Percentiles rank a stretch among this genome's conserved stretches.
Evolutionary conservation across 2,113 vertebrate species (phyloP).

Genomic region (Boleophthalmus pectinirostris): DNA sequence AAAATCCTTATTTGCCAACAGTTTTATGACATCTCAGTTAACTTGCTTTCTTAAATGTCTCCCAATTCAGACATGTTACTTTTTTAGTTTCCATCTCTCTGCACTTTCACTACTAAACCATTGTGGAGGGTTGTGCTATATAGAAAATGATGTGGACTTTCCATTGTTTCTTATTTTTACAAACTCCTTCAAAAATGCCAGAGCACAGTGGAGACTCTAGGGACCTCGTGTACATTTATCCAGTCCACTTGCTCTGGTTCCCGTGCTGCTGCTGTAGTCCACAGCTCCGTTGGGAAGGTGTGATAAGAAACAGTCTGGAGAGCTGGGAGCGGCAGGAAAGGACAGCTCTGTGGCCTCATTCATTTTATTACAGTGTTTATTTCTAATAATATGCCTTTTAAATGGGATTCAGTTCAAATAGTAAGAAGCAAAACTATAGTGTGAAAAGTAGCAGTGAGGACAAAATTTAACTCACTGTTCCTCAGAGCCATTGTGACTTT

Average conservation of each 20-base stretch:
- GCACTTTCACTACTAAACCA: constrained; percentile 7
- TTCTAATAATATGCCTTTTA: not conserved
- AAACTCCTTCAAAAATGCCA: not conserved
- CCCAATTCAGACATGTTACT: not conserved
- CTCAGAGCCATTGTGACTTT: constrained; percentile 21
- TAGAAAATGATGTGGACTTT: constrained; percentile 29
- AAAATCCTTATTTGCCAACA: constrained; percentile 1
- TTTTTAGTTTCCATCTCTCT: constrained; percentile 9
- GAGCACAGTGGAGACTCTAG: constrained; percentile 1
- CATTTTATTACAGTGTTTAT: constrained; percentile 19
- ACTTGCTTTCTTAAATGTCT: not conserved
- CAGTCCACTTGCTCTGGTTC: constrained; percentile 24
- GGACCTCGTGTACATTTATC: constrained; percentile 35
- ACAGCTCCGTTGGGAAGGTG: constrained; percentile 68
- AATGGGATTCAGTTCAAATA: not conserved
- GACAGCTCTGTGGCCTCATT: constrained; percentile 24
- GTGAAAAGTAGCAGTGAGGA: constrained; percentile 25
- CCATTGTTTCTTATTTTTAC: constrained; percentile 23
- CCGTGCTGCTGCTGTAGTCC: constrained; percentile 24
- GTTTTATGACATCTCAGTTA: not conserved
- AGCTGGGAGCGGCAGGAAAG: constrained; percentile 55
- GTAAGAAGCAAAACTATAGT: not conserved
- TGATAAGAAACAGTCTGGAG: constrained; percentile 67
- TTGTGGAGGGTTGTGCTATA: not conserved
- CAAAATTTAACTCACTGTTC: constrained; percentile 5